Base-by-base conservation (phyloP, 2,888 invertebrate species). In the Lampropteryx suffumata region DNA sequence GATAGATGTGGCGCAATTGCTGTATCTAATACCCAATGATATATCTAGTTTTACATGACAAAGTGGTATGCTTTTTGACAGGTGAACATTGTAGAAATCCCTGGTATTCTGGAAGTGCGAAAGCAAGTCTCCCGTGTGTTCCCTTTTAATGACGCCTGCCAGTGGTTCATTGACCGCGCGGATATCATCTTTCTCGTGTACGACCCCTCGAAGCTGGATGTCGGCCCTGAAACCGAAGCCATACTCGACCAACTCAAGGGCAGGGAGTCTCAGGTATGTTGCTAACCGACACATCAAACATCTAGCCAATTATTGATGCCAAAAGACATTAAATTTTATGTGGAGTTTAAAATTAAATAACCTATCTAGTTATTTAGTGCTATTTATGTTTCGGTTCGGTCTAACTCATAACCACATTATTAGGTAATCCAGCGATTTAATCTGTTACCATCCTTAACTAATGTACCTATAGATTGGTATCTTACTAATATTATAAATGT, bases 101-200 rank as follows among this genome's bases (percentile, higher is more conserved):
- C 98, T 51, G 98, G 98, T 57, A 98, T 98, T 70, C 90, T 98
- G 69, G 98, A 98, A 92, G 97, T 97, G 55, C 93, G 97, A 62
- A 97, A 98, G 82, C 97, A 97, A 90, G 96, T 97, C 41, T 97
- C 98, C 41, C 93, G 98, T 43, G 93, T 97, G 52, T 98, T 98
- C 76, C 97, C 98, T 44, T 98, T 98, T 88, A 98, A 98, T 76
- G 98, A 98, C 76, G 98, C 97, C 39, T 97, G 97, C 77, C 97
- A 98, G 82, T 98, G 98, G 98, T 98, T 98, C 88, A 98, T 98
- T 72, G 98, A 98, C 84, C 93, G 98, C 56, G 98, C 98, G 14
- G 98, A 98, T 79, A 96, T 98, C 65, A 98, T 98, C 77, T 97
- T 98, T 90, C 92, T 98, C 49, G 96, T 98, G 26, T 98, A 98